Conservation (phyloP, 1,140 invertebrate genomes). For the Carcinoscorpius rotundicauda region DNA sequence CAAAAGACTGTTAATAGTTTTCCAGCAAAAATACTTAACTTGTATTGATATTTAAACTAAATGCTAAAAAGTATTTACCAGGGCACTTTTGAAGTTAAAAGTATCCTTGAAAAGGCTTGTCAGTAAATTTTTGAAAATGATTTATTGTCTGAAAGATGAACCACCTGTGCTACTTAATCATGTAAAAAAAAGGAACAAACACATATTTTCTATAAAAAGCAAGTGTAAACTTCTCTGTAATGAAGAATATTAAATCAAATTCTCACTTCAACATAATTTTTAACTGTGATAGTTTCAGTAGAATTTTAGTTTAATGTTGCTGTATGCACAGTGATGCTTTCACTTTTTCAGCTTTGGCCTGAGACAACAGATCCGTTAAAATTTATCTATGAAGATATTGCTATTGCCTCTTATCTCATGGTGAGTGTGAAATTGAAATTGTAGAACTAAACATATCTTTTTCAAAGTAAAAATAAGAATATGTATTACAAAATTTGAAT, state of each 20-base stretch:
- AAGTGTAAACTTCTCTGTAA: neutral
- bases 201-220: neutral
- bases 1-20: too few species aligned
- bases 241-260: neutral
- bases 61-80: too few species aligned
- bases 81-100: too few species aligned
- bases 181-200: neutral
- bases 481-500: slow-evolving; percentile 3
- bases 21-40: too few species aligned
- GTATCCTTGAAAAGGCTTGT: too few species aligned
- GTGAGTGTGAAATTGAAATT: slow-evolving; percentile 38
- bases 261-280: neutral
- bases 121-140: too few species aligned
- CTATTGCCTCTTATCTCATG: slow-evolving; percentile 83
- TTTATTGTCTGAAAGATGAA: too few species aligned
- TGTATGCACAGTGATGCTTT: slow-evolving; percentile 2
- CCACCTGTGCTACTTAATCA: too few species aligned
- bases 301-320: neutral
- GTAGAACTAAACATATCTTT: neutral
- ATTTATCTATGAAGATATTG: slow-evolving; percentile 93
- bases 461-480: slow-evolving; percentile 1
- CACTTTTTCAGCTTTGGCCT: slow-evolving; percentile 49
- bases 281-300: neutral
- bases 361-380: slow-evolving; percentile 87
- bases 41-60: too few species aligned